Base-by-base conservation (phyloP, 2,113 vertebrate genomes). In the Myotis davidii region DNA sequence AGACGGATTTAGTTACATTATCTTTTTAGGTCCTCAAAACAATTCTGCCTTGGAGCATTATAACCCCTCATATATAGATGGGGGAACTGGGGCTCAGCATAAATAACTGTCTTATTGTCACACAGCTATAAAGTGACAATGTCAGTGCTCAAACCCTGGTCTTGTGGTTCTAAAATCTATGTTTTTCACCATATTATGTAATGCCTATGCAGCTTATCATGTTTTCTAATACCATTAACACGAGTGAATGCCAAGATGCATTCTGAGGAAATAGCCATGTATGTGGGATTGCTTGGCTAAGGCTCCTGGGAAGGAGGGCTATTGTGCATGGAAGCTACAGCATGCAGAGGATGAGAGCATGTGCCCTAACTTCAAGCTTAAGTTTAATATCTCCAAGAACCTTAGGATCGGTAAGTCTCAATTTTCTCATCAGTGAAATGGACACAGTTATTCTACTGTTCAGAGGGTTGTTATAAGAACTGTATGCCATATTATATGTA, bases 381-480 rank as follows among this genome's bases (percentile, higher is more conserved):
- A 86, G 4, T 69, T 83, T 77, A 69, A 45, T 78, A 37, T 4
- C 4, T 9, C 18, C 16, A 59, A 2, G 37, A 52, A 45, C 13
- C 32, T 92, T 74, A 91, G 29, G 29, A 45, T 73, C 45, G 48
- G 7, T 42, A 78, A 94, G 2, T 17, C 52, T 85, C 39, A 37
- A 4, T 88, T 88, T 94, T 72, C 23, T 89, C 21, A 85, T 84
- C 45, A 85, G 21, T 10, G 94, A 92, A 95, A 42, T 90, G 10
- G 39, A 69, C 61, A 10, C 52, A 67, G 42, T 88, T 74, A 34
- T 84, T 89, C 37, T 52, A 67, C 20, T n/a, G 32, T 1, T 94
- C 20, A 56, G 10, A 94, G n/a, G 27, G 17, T 23, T 79, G 29
- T 95, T 65, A 25, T 34, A 72, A 97, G 29, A 37, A 39, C 32